A percentile compares a stretch with the other conserved stretches of the same genome.
Evolutionary conservation across 2,113 vertebrate genomes (phyloP).

Genomic region (Podilymbus podiceps): DNA sequence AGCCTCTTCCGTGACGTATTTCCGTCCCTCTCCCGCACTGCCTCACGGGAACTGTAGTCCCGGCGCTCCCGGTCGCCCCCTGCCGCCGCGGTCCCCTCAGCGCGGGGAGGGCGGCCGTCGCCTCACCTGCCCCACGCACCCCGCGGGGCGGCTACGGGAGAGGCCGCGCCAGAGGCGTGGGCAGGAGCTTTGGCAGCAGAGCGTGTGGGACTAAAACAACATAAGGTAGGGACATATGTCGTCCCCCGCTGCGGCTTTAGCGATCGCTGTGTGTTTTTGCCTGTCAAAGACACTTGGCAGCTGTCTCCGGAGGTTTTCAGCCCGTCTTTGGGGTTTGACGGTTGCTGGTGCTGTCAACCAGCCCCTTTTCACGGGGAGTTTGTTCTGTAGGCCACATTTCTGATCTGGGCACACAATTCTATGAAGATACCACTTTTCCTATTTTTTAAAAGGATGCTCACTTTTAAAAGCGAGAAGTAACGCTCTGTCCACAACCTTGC

Average conservation of each 20-base stretch:
- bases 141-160: too few relatives aligned
- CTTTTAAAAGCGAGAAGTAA: neutral
- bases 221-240: too few relatives aligned
- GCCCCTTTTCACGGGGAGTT: too few relatives aligned
- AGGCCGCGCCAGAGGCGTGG: neutral
- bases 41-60: neutral
- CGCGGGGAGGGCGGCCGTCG: too few relatives aligned
- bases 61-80: too few relatives aligned
- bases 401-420: fast-evolving
- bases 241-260: neutral
- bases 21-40: neutral
- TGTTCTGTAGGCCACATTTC: too few relatives aligned
- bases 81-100: neutral
- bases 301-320: neutral
- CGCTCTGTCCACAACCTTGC: too few relatives aligned
- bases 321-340: too few relatives aligned
- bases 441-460: neutral
- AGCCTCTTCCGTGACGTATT: fast-evolving
- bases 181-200: too few relatives aligned
- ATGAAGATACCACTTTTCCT: neutral
- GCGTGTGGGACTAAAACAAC: neutral
- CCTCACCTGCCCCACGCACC: neutral
- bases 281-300: fast-evolving
- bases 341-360: neutral
- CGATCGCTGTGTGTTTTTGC: neutral